Base-by-base conservation (phyloP, 2,113 vertebrate genomes). In the Pithys albifrons region DNA sequence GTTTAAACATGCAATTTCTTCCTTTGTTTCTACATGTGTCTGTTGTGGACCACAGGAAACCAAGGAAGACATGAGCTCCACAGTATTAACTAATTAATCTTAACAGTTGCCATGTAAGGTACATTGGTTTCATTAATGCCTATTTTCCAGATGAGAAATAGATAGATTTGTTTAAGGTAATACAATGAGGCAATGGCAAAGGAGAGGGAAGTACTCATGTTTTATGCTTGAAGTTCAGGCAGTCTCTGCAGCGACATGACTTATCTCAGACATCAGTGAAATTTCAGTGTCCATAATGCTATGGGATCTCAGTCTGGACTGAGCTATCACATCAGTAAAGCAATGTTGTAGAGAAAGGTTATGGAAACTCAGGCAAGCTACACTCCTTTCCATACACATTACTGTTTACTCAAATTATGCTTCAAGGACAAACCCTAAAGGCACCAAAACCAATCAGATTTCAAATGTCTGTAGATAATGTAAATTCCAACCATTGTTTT, bases 101-200 rank as follows among this genome's bases (percentile, higher is more conserved):
- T 80, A 92, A 73, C 66, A 67, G 39, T n/a, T 93, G 37, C 64
- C n/a, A 39, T 24, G 31, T 51, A 84, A 74, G 33, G 29, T 39
- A 92, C 59, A 62, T 83, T 77, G 37, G 25, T 76, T 95, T 76
- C 88, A 85, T 93, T 90, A 83, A 43, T 93, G 33, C 25, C 51
- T 25, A 33, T 93, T 95, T 94, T 93, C 39, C 51, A 35, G 16
- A 67, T 74, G 43, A 89, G 43, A 88, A 83, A 80, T 66, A 79
- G 70, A 76, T 31, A 59, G 54, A 67, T 62, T 74, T 92, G 16
- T 83, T 67, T 77, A 54, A 92, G 62, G 27, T 48, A 71, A 75
- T 64, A 52, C 29, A 46, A 24, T 41, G 19, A 52, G 27, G 17
- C 43, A 84, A 51, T 18, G 43, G 29, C 14, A 37, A 61, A 77